phyloP scores from a whole-genome alignment of 53 echinoderm and acorn worm species.

The Pentamera pediparva region DNA sequence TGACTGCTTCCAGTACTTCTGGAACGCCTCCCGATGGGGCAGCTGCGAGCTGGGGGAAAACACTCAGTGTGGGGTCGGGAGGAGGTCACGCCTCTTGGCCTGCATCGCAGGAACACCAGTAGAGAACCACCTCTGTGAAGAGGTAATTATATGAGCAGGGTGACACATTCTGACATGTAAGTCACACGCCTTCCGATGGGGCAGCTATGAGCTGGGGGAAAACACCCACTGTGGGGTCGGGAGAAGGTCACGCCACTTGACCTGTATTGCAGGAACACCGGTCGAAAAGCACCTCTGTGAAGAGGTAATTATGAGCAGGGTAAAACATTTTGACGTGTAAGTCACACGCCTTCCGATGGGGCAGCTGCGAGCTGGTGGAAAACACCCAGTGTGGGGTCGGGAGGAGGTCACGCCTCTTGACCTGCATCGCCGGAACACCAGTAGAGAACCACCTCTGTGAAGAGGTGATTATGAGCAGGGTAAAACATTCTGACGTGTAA shows the following conservation, averaged over 20 bases:
- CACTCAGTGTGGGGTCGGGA: conserved; percentile 69
- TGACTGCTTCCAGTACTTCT: conserved; percentile 65
- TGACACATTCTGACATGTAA: background rate
- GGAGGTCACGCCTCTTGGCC: conserved; percentile 48
- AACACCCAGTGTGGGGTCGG: too few relatives aligned
- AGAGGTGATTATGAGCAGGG: too few relatives aligned
- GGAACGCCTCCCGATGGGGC: conserved; percentile 75
- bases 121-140: conserved; percentile 64
- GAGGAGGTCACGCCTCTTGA: too few relatives aligned
- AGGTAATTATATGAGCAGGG: conserved; percentile 36
- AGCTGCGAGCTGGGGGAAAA: conserved; percentile 57
- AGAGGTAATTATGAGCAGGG: too few relatives aligned
- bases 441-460: too few relatives aligned
- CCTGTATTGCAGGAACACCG: conserved; percentile 56
- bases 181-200: conserved; percentile 57
- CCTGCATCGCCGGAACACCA: too few relatives aligned
- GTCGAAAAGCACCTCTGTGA: conserved; percentile 79
- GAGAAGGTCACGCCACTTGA: conserved; percentile 45
- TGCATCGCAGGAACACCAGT: conserved; percentile 64
- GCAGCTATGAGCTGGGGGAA: conserved; percentile 60
- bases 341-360: too few relatives aligned
- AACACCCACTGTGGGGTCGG: conserved; percentile 71
- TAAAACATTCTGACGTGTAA: too few relatives aligned
- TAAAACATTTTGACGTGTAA: too few relatives aligned
- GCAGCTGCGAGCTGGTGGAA: too few relatives aligned